Evolutionary conservation across 2,797 vertebrate genomes (phyloP).

Genomic region (Sparus aurata): DNA sequence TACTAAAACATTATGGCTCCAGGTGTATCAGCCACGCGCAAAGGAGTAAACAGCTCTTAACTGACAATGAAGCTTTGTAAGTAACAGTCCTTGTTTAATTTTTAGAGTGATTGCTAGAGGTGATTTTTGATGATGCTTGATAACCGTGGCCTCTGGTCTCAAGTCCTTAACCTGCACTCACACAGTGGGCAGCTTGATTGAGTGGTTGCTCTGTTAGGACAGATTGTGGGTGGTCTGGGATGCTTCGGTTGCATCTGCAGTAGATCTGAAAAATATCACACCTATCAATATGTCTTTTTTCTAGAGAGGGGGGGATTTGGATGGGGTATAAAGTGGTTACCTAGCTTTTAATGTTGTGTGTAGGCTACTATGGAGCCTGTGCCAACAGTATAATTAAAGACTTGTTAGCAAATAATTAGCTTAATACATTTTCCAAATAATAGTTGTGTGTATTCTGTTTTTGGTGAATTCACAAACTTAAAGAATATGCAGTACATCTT

Average conservation of each 20-base stretch:
- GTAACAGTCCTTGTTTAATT: conserved; percentile 5
- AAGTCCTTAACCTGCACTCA: conserved; percentile 1
- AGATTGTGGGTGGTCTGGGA: conserved; percentile 18
- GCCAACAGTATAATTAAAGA: not conserved
- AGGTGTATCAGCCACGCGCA: not conserved
- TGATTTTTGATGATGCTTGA: conserved; percentile 28
- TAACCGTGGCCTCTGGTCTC: conserved; percentile 2
- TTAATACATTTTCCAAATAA: conserved; percentile 3
- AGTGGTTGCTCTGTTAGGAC: conserved; percentile 6
- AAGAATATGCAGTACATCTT: too few species aligned
- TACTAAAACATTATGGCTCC: not conserved
- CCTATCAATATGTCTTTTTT: not conserved
- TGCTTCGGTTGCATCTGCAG: not conserved
- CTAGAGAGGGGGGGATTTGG: too few species aligned
- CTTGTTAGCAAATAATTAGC: not conserved
- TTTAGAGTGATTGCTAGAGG: conserved; percentile 3
- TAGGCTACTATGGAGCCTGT: not conserved
- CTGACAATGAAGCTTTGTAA: not conserved
- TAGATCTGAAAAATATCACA: not conserved
- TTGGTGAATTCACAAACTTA: not conserved
- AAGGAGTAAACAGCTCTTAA: not conserved
- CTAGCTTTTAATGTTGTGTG: not conserved
- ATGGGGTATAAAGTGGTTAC: not conserved
- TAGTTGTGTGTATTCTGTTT: not conserved
- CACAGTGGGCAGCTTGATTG: conserved; percentile 4